Percentiles rank a stretch among this genome's conserved stretches.
These are phyloP conservation scores for Phaethornis superciliosus DNA, from an alignment of 2,113 vertebrate species.

Conservation along the genomic window DNA sequence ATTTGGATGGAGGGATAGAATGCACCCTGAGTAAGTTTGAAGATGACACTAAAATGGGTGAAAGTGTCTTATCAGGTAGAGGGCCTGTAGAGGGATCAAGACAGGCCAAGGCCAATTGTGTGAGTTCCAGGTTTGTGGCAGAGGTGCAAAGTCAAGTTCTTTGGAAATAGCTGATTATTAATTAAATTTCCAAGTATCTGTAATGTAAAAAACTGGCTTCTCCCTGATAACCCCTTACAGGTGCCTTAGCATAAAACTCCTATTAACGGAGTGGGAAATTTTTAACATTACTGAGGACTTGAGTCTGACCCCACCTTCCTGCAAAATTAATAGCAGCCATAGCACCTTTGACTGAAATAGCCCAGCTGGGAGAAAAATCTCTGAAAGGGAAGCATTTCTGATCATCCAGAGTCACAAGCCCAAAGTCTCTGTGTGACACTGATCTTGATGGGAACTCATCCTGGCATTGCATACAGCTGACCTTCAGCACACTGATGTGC, in stretches of 20 bases:
- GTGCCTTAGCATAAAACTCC: background rate
- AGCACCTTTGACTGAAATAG: background rate
- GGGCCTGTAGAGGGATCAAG: no score
- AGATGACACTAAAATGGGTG: no score
- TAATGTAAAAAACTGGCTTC: background rate
- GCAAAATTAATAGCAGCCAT: background rate
- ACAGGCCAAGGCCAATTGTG: no score
- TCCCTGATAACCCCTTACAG: background rate
- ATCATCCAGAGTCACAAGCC: background rate
- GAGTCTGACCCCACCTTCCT: background rate
- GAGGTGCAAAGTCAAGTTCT: background rate
- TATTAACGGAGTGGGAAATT: background rate
- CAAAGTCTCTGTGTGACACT: background rate
- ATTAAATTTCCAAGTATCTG: background rate
- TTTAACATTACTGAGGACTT: background rate
- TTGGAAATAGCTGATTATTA: background rate
- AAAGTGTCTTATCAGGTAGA: no score
- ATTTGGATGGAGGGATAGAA: no score
- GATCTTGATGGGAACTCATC: background rate
- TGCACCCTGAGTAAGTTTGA: no score
- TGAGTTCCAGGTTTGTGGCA: background rate
- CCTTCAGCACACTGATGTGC: background rate
- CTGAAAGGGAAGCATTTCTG: background rate
- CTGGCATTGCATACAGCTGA: background rate
- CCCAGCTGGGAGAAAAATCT: background rate